These are phyloP conservation scores for Liopterus haemorrhoidalis DNA, from an alignment of 2,888 invertebrate species.

Conservation along the genomic window DNA sequence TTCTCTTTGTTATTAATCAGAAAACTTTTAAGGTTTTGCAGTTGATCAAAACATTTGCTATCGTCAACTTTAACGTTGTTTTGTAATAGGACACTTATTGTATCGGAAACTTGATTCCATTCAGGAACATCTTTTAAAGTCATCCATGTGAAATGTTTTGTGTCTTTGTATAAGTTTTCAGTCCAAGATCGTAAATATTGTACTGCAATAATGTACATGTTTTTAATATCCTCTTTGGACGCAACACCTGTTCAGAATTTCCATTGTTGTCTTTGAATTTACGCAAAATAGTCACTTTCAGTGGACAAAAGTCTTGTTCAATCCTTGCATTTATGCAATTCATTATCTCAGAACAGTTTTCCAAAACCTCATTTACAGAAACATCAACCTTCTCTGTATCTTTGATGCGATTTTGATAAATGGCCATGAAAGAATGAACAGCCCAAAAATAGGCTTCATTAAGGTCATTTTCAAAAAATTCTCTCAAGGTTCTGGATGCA, in stretches of 20 bases:
- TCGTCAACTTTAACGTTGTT: constrained; percentile 22
- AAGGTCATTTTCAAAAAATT: constrained; percentile 14
- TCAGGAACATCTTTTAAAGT: constrained; percentile 23
- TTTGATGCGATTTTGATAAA: too few species aligned
- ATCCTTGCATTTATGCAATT: constrained; percentile 22
- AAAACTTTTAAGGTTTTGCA: constrained; percentile 20
- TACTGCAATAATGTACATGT: constrained; percentile 25
- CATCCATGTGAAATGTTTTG: constrained; percentile 23
- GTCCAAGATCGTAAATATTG: constrained; percentile 23
- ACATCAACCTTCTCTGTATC: too few species aligned
- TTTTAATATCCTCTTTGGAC: constrained; percentile 25
- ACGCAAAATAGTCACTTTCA: constrained; percentile 24
- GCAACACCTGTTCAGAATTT: constrained; percentile 19
- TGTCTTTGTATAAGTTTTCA: constrained; percentile 21
- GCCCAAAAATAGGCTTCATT: constrained; percentile 15
- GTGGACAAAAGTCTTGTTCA: constrained; percentile 23
- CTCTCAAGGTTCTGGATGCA: constrained; percentile 15
- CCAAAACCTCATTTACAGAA: too few species aligned
- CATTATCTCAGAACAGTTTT: too few species aligned
- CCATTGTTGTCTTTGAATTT: constrained; percentile 19
- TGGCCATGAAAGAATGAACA: too few species aligned
- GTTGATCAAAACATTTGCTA: constrained; percentile 26
- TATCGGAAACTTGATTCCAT: constrained; percentile 22
- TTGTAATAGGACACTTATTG: constrained; percentile 22
- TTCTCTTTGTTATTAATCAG: constrained; percentile 13